Evolutionary conservation across 1,140 invertebrate genomes (phyloP), one percentile per base, ranked within the genome.

Genomic region (Drosophila varians): DNA sequence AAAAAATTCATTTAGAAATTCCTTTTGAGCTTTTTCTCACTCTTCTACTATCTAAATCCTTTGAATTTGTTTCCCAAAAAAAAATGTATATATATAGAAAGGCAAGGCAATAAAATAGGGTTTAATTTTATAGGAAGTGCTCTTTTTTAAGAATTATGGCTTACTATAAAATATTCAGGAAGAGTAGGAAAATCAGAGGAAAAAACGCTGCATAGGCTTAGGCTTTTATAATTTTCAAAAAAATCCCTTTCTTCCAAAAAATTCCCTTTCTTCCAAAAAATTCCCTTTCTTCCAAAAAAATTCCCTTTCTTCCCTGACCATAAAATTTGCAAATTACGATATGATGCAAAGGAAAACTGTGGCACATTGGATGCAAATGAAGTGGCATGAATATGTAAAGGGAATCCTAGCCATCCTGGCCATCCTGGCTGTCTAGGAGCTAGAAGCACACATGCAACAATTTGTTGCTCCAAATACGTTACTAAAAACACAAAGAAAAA

Each of bases 321-420:
- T 45, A 57, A 14, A 60, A 60, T 64, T 64, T 36, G 54, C 16
- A 2, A 60, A 5, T 64, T 64, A 55, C 55, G 19, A 66, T 66
- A 64, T 49, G 45, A 64, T 42, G 48, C 25, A 11, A 12, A 12
- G 34, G n/a, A 14, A 21, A 51, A 49, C 47, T 16, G 36, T 43
- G 25, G 58, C 62, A 34, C n/a, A 65, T 64, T 42, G 46, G 53
- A 57, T 49, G 69, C 54, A 78, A 79, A 78, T 74, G 55, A 74
- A 74, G 61, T 60, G 69, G 25, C 61, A 69, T 66, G 52, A 78
- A 79, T 74, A 62, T 56, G 68, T 74, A 56, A 79, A 55, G 3
- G 11, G 28, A 11, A 31, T 11, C 28, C 28, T 9, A 9, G 4
- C 34, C 4, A 16, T 38, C 34, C 34, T 38, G 12, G 34, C 14